Conservation (phyloP, 2,113 vertebrate species). For the Gavia stellata region DNA sequence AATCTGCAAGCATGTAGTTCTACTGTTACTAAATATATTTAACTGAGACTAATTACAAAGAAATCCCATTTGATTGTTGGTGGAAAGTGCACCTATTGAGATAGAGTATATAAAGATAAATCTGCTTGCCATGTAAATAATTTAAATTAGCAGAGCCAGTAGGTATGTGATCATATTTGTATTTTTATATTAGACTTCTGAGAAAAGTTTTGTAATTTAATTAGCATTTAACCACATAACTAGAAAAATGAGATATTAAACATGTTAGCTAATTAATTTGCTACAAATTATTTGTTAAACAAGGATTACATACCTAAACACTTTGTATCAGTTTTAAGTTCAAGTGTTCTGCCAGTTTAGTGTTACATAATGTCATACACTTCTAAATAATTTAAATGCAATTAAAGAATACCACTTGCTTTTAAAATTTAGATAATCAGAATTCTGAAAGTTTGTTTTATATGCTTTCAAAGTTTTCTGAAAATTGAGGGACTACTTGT, state of each 20-base stretch:
- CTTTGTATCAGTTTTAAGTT: background rate
- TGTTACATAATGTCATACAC: background rate
- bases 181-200: constrained; percentile 63
- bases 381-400: background rate
- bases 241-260: constrained; percentile 64
- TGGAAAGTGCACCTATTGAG: constrained; percentile 46
- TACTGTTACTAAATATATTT: constrained; percentile 42
- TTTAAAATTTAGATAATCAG: background rate
- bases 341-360: background rate
- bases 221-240: constrained; percentile 54
- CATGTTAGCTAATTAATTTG: constrained; percentile 56
- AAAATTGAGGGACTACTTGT: background rate
- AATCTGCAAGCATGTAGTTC: background rate
- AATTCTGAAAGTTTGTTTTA: background rate
- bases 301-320: constrained; percentile 59
- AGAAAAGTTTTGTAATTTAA: constrained; percentile 61
- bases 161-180: constrained; percentile 36
- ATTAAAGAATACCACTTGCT: background rate
- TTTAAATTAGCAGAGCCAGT: constrained; percentile 60
- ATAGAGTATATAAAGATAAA: constrained; percentile 69
- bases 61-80: constrained; percentile 48
- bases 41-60: constrained; percentile 39
- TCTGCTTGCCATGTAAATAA: constrained; percentile 67
- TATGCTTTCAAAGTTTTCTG: background rate
- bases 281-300: constrained; percentile 65